These are phyloP conservation scores for Hydrochoerus hydrochaeris DNA, from an alignment of 2,113 vertebrate species.

Conservation along the genomic window DNA sequence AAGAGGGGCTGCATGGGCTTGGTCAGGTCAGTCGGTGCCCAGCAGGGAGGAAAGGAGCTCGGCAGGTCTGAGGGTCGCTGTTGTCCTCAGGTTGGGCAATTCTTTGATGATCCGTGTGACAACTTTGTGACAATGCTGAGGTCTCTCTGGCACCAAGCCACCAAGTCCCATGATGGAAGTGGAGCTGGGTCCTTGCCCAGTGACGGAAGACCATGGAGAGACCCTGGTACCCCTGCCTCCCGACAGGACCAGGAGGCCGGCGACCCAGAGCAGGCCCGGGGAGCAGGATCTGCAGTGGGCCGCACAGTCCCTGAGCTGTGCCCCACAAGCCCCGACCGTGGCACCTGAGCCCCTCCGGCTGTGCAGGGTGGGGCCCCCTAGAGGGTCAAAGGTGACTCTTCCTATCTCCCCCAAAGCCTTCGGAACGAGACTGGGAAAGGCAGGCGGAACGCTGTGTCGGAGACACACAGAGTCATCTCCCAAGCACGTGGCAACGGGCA, in stretches of 20 bases:
- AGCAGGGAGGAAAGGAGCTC: accelerated
- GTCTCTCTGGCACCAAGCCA: neutral
- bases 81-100: accelerated
- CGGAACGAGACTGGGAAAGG: conserved; percentile 56
- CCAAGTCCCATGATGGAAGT: neutral
- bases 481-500: neutral
- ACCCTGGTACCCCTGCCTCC: neutral
- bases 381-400: conserved; percentile 58
- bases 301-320: no score
- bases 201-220: neutral
- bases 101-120: neutral
- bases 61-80: neutral
- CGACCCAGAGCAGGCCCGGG: neutral
- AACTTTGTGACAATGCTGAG: neutral
- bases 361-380: conserved; percentile 22
- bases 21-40: neutral
- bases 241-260: no score
- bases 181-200: neutral
- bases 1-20: no score
- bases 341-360: neutral
- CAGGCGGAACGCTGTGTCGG: no score
- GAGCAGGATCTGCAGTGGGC: neutral
- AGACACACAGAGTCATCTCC: no score
- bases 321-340: neutral
- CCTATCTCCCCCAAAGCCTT: conserved; percentile 54